Base-by-base conservation (phyloP, 2,797 vertebrate genomes). In the Gallirallus australis region DNA sequence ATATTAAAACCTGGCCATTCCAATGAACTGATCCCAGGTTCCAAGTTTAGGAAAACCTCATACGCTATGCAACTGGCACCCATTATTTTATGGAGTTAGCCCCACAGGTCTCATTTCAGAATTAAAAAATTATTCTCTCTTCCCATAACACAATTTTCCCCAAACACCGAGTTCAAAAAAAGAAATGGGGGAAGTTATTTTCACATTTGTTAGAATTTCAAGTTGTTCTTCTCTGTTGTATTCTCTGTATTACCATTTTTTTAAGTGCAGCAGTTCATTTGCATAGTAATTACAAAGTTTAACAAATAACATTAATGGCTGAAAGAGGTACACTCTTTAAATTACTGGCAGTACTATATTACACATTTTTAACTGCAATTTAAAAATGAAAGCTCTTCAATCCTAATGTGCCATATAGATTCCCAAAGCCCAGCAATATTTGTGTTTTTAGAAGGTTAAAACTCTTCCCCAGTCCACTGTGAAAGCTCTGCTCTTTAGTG, bases 221-320 rank as follows among this genome's bases (percentile, higher is more conserved):
- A 95, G 80, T 77, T 96, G 64, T 89, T 96, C 89, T 89, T 96
- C 72, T 84, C 80, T 94, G 37, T 87, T 96, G 59, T 95, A 73
- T 89, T 97, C 86, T 89, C 45, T 93, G n/a, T 89, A 77, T 52
- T 86, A n/a, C 35, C 60, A 87, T 95, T 97, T 97, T 97, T 96
- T 96, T 80, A 97, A 96, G 77, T 77, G 50, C 66, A 96, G 70
- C 60, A 91, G 82, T 96, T 97, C 80, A 98, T 98, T 97, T 98
- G 90, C 97, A 98, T 97, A 97, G 88, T 97, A 98, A 98, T 97
- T 95, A 94, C 85, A 97, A 97, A 98, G 83, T 96, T 98, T 98
- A 97, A 97, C 96, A 97, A 98, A 98, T 96, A 98, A 39, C 82
- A 95, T 96, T 97, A 97, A 96, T 96, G 94, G 83, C 89, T 95